Percentiles rank a stretch among this genome's conserved stretches.
Evolutionary conservation across 2,888 invertebrate genomes (phyloP).

Genomic region (Amiota communis): DNA sequence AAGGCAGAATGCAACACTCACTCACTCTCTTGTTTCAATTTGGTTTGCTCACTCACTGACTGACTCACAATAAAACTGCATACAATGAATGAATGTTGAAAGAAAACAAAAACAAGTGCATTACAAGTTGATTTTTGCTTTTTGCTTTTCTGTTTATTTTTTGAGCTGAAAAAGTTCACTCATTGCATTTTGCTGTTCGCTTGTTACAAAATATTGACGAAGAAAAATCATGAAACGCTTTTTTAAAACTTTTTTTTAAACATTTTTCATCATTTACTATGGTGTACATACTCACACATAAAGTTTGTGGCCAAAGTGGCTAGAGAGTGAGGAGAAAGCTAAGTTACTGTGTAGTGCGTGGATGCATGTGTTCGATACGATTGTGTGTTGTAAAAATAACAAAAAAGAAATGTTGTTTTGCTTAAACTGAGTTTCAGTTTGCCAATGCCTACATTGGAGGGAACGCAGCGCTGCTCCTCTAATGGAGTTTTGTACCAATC

Average conservation of each 20-base stretch:
- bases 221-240: constrained; percentile 72
- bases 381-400: constrained; percentile 16
- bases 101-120: constrained; percentile 32
- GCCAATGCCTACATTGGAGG: not conserved
- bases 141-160: constrained; percentile 4
- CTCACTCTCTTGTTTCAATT: not conserved
- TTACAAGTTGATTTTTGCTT: constrained; percentile 48
- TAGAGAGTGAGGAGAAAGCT: not conserved
- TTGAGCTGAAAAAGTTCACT: constrained; percentile 29
- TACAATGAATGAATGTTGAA: not conserved
- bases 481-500: not conserved
- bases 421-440: not conserved
- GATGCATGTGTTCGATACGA: not conserved
- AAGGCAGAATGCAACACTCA: no score
- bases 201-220: constrained; percentile 73
- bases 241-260: constrained; percentile 68
- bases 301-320: no score
- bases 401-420: no score
- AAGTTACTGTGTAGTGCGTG: not conserved
- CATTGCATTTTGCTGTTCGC: constrained; percentile 59
- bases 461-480: not conserved
- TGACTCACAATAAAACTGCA: constrained; percentile 6
- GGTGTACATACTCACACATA: constrained; percentile 17
- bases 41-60: not conserved
- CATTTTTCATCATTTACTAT: constrained; percentile 62